Conservation (phyloP, 2,797 vertebrate genomes). For the Galagoides demidoff region DNA sequence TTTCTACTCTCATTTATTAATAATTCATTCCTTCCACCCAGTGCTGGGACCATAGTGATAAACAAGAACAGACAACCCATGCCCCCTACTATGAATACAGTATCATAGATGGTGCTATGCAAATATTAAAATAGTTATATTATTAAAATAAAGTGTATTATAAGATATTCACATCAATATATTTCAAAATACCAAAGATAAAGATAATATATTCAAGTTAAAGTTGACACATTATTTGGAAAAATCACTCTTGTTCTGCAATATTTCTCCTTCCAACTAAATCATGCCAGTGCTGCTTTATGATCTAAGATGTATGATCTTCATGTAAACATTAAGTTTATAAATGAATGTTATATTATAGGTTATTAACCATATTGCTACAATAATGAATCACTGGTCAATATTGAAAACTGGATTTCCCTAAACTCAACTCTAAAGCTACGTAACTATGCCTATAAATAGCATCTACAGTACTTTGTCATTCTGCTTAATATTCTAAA, state of each 20-base stretch:
- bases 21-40: not conserved
- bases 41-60: not conserved
- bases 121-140: not conserved
- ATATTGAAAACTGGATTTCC: constrained; percentile 36
- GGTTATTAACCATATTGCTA: not conserved
- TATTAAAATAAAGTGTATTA: not conserved
- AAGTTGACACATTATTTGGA: not conserved
- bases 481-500: constrained; percentile 37
- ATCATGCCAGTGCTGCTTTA: constrained; percentile 3
- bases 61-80: not conserved
- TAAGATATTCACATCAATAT: constrained; percentile 5
- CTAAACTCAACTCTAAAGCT: constrained; percentile 21
- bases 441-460: not conserved
- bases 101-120: not conserved
- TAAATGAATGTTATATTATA: not conserved
- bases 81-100: not conserved
- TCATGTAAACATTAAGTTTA: constrained; percentile 51
- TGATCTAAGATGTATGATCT: constrained; percentile 46
- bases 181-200: constrained; percentile 37
- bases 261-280: constrained; percentile 37
- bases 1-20: constrained; percentile 29
- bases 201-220: constrained; percentile 16
- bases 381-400: not conserved
- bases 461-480: not conserved
- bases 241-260: not conserved